Percentiles rank a stretch among this genome's conserved stretches.
Conservation (phyloP, 1,140 invertebrate genomes). For the Diprion similis region DNA sequence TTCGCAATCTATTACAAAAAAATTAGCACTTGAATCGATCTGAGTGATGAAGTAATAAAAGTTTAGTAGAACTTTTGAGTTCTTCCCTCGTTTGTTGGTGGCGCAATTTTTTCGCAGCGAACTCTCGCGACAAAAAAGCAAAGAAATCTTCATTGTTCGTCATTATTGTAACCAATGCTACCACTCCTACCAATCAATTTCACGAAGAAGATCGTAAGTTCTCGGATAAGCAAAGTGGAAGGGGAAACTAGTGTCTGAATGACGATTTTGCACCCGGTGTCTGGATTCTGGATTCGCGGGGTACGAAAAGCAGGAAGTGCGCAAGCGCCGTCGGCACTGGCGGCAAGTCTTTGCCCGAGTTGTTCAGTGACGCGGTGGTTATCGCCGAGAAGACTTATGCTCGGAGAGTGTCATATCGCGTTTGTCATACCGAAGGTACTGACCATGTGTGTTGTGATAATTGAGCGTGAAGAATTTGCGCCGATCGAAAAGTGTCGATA, state of each 20-base stretch:
- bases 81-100: too few species aligned
- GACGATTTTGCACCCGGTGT: too few species aligned
- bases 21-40: too few species aligned
- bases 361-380: constrained; percentile 6
- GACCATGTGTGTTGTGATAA: neutral
- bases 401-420: neutral
- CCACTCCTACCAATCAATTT: neutral
- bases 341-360: neutral
- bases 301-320: neutral
- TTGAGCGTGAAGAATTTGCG: neutral
- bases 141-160: too few species aligned
- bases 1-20: too few species aligned
- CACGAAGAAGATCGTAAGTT: neutral
- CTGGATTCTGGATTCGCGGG: neutral
- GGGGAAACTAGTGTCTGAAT: too few species aligned
- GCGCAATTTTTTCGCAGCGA: too few species aligned
- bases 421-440: neutral
- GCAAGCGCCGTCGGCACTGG: neutral
- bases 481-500: neutral
- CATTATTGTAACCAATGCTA: neutral
- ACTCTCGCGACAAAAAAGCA: too few species aligned
- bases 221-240: too few species aligned
- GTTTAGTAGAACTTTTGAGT: too few species aligned
- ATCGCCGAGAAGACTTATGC: neutral
- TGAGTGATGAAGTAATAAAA: too few species aligned